A percentile compares a stretch with the other conserved stretches of the same genome.
Conservation (phyloP, 2,888 invertebrate species). For the Volucella inanis region DNA sequence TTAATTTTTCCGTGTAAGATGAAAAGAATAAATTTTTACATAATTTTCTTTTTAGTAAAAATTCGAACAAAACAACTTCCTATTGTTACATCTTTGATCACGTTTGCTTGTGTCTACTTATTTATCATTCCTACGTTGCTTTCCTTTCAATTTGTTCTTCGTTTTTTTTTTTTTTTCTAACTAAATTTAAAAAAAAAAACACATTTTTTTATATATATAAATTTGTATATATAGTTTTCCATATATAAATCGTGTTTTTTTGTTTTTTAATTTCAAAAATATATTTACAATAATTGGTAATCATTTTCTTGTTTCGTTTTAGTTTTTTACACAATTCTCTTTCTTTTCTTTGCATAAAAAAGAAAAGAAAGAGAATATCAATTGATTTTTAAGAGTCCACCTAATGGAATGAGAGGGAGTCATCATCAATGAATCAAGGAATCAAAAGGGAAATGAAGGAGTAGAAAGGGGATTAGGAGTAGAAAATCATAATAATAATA, state of each 20-base stretch:
- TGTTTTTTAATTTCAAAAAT: slow-evolving; percentile 63
- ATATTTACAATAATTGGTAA: slow-evolving; percentile 76
- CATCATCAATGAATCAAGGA: not conserved
- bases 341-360: slow-evolving; percentile 79
- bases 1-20: slow-evolving; percentile 16
- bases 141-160: slow-evolving; percentile 39
- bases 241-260: slow-evolving; percentile 61
- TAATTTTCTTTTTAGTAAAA: not conserved
- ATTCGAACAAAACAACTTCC: slow-evolving; percentile 4
- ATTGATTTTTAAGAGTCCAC: slow-evolving; percentile 34
- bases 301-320: slow-evolving; percentile 51
- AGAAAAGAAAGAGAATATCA: slow-evolving; percentile 75
- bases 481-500: not conserved
- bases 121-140: slow-evolving; percentile 16
- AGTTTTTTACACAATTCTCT: slow-evolving; percentile 59
- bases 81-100: slow-evolving; percentile 27
- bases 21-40: slow-evolving; percentile 1
- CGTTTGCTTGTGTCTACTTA: slow-evolving; percentile 14
- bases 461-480: not conserved
- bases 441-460: not conserved
- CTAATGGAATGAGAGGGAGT: slow-evolving; percentile 61
- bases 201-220: slow-evolving; percentile 46
- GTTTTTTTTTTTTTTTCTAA: slow-evolving; percentile 50
- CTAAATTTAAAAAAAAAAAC: slow-evolving; percentile 63
- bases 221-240: slow-evolving; percentile 38